Percentiles rank a stretch among this genome's conserved stretches.
phyloP scores from a whole-genome alignment of 2,113 vertebrate genomes.

The Etheostoma spectabile region DNA sequence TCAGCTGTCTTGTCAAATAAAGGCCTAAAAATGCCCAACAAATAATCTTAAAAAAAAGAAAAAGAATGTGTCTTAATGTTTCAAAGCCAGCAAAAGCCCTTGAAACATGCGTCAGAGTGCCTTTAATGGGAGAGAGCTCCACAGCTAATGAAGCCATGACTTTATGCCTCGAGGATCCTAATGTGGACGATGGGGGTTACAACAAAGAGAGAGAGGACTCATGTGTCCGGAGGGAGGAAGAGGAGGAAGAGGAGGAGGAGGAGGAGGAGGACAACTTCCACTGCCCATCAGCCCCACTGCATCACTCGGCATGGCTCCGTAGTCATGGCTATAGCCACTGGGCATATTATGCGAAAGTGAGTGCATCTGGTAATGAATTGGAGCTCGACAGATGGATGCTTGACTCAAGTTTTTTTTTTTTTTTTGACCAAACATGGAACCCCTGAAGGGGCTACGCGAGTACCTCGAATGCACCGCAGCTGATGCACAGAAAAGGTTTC shows the following conservation, averaged over 20 bases:
- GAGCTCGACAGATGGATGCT: conserved; percentile 66
- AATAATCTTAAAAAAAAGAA: too few relatives aligned
- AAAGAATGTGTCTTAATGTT: conserved; percentile 33
- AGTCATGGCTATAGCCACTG: conserved; percentile 65
- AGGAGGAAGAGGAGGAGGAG: not conserved
- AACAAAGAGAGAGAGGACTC: conserved; percentile 54
- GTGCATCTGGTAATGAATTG: conserved; percentile 68
- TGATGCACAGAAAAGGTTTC: conserved; percentile 30
- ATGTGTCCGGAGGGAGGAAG: conserved; percentile 45
- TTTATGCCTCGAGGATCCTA: conserved; percentile 62
- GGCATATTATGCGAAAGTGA: conserved; percentile 68
- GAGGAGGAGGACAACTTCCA: conserved; percentile 49
- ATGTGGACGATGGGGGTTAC: conserved; percentile 53
- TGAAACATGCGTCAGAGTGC: conserved; percentile 45
- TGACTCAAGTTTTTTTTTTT: conserved; percentile 52
- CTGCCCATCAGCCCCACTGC: conserved; percentile 61
- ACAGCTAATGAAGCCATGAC: conserved; percentile 65
- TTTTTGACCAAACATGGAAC: conserved; percentile 33
- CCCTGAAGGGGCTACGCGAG: conserved; percentile 22
- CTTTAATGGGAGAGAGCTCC: conserved; percentile 61
- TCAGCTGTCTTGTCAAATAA: too few relatives aligned
- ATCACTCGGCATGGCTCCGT: conserved; percentile 59
- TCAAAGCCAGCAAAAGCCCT: conserved; percentile 44
- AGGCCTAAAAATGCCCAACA: too few relatives aligned
- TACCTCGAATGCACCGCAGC: conserved; percentile 42